Base-by-base conservation (phyloP, 2,888 invertebrate species). In the Dorcus hopei region DNA sequence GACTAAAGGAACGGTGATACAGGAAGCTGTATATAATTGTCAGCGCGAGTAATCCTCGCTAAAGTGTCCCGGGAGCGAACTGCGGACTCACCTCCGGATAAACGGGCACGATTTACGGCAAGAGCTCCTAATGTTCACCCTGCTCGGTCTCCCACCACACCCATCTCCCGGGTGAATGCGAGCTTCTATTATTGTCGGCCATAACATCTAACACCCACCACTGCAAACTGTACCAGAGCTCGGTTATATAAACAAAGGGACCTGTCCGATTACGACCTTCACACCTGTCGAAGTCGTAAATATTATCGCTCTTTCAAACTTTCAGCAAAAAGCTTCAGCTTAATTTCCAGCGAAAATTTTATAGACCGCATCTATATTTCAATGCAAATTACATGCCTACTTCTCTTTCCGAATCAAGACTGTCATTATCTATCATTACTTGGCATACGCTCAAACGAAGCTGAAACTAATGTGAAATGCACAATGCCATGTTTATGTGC, bases 101-200 rank as follows among this genome's bases (percentile, higher is more conserved):
- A 72, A 84, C 84, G 65, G 82, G 82, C 63, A 84, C 82, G 72
- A 85, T 79, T 80, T 85, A 84, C 70, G 78, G 81, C 71, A 49
- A 38, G 49, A 38, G 38, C 49, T 49, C 33, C 19, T 38, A 49
- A 49, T 49, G 38, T 38, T 49, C 38, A 33, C 38, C 49, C 38
- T 49, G 49, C 49, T 49, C 49, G 49, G 38, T 33, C 38, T 49
- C 33, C 33, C 19, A 33, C 49, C 23, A 14, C 52, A 48, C 53
- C 53, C 61, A 45, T n/a, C 48, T 57, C 54, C 59, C 55, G 49
- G 59, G 56, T 54, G 58, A 59, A 61, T 45, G 45, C 23, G 39
- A 42, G 39, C 57, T 59, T 53, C 61, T 57, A 65, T 65, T 65
- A 60, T 63, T 61, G 49, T 59, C 50, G 58, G 61, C 56, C 56